A percentile compares a stretch with the other conserved stretches of the same genome.
These are phyloP conservation scores for Helobdella robusta DNA, from an alignment of 2,888 invertebrate genomes.

Conservation along the genomic window DNA sequence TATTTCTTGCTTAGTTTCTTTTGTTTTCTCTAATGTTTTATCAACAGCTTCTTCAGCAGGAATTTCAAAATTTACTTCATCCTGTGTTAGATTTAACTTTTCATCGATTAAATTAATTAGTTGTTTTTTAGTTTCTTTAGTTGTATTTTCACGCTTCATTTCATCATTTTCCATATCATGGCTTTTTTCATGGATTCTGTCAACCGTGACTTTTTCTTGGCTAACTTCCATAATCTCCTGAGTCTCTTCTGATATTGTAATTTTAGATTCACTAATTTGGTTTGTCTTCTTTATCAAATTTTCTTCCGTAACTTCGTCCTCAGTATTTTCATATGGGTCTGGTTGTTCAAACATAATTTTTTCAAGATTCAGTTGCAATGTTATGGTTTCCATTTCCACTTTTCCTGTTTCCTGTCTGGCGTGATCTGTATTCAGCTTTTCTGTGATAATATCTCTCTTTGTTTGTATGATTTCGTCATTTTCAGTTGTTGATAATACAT, in stretches of 20 bases:
- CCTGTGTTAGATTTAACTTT: not conserved
- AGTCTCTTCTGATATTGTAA: too few relatives aligned
- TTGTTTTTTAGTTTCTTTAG: too few relatives aligned
- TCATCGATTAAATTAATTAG: not conserved
- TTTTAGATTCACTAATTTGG: not conserved
- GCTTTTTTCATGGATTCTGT: not conserved
- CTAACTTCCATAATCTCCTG: too few relatives aligned
- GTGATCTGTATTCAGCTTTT: not conserved
- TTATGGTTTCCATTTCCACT: not conserved
- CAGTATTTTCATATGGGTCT: not conserved
- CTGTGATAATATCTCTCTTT: not conserved
- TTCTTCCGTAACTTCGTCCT: not conserved
- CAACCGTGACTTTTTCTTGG: too few relatives aligned
- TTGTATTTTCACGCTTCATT: too few relatives aligned
- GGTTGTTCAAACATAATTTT: not conserved
- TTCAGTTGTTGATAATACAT: not conserved
- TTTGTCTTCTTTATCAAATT: not conserved
- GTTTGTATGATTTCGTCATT: not conserved
- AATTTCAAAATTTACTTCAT: not conserved
- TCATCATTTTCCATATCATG: too few relatives aligned
- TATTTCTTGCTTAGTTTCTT: not conserved
- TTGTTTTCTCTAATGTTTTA: not conserved
- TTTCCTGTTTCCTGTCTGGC: not conserved
- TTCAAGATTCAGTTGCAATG: not conserved
- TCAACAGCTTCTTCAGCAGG: conserved; percentile 12